Percentiles rank a stretch among this genome's conserved stretches.
Evolutionary conservation across 2,888 invertebrate species (phyloP).

Genomic region (Dioctria rufipes): DNA sequence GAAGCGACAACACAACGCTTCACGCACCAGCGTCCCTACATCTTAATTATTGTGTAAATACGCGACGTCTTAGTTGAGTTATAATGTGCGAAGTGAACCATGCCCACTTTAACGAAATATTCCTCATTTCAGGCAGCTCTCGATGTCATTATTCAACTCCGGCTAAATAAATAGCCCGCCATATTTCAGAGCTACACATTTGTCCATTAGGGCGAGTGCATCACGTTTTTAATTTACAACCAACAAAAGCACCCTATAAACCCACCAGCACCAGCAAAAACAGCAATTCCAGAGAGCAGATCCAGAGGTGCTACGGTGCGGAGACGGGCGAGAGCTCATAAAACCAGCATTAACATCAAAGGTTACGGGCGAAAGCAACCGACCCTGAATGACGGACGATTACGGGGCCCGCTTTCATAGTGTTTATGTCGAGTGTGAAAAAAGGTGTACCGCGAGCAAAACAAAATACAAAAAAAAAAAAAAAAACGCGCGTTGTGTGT

Average conservation of each 20-base stretch:
- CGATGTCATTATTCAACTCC: slow-evolving; percentile 24
- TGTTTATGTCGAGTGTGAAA: neutral
- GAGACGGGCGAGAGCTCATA: slow-evolving; percentile 4
- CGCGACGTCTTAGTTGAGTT: slow-evolving; percentile 34
- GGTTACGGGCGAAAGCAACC: slow-evolving; percentile 41
- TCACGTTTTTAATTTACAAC: slow-evolving; percentile 55
- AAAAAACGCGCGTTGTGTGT: slow-evolving; percentile 1
- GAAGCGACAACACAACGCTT: slow-evolving; percentile 32
- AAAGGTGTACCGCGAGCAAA: neutral
- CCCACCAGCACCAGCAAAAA: slow-evolving; percentile 5
- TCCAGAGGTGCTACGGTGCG: slow-evolving; percentile 5
- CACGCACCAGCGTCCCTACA: slow-evolving; percentile 29
- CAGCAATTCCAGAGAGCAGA: slow-evolving; percentile 8
- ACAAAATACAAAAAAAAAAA: neutral
- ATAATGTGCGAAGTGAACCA: slow-evolving; percentile 48
- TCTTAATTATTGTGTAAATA: slow-evolving; percentile 48
- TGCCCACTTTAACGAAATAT: slow-evolving; percentile 46
- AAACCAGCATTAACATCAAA: slow-evolving; percentile 39
- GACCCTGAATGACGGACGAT: slow-evolving; percentile 51
- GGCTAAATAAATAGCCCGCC: slow-evolving; percentile 47
- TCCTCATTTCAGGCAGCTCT: slow-evolving; percentile 9
- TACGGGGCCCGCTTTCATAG: neutral
- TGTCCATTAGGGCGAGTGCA: slow-evolving; percentile 54
- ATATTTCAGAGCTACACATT: slow-evolving; percentile 48
- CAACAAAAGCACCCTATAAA: slow-evolving; percentile 51